Evolutionary conservation across 2,113 vertebrate genomes (phyloP), one percentile per base, ranked within the genome.

Genomic region (Benthochromis sp.): DNA sequence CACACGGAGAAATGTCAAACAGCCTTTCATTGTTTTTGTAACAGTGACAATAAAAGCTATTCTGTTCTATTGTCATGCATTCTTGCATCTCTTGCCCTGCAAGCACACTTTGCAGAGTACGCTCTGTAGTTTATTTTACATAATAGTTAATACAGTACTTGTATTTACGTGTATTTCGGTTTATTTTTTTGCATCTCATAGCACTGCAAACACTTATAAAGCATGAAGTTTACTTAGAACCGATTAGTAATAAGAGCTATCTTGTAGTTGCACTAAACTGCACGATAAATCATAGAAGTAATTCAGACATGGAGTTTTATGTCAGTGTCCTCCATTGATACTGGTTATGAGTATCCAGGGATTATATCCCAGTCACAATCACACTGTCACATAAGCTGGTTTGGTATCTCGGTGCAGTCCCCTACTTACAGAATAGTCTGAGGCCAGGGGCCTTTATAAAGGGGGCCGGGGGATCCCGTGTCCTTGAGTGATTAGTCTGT

Each of bases 351-450:
- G 57, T 59, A 38, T 10, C 9, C 36, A 38, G 36, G 10, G 38
- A 40, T 11, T 43, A 13, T n/a, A 9, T 52, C 19, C 8, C 2
- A 52, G 50, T 52, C 19, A 55, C 21, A 24, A 13, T 2, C 12
- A 9, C 57, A n/a, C 31, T 36, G 17, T 38, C 29, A 31, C 1
- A 4, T n/a, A 7, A 66, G 31, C 31, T 66, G 61, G 31, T 66
- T 0, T 66, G 17, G 24, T 29, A 2, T 59, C 57, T 31, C 5
- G 1, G 27, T 10, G 55, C 27, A 59, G 55, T 16, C 8, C 27
- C 14, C 27, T 61, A 53, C 19, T 10, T 53, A 31, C 27, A 59
- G 8, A 0, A 9, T 17, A 59, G 27, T 59, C 27, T 59, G 57
- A 31, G 57, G 57, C 57, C 57, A 59, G 57, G 27, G 57, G 57